Conservation (phyloP, 2,888 invertebrate species). For the Brenthis ino region DNA sequence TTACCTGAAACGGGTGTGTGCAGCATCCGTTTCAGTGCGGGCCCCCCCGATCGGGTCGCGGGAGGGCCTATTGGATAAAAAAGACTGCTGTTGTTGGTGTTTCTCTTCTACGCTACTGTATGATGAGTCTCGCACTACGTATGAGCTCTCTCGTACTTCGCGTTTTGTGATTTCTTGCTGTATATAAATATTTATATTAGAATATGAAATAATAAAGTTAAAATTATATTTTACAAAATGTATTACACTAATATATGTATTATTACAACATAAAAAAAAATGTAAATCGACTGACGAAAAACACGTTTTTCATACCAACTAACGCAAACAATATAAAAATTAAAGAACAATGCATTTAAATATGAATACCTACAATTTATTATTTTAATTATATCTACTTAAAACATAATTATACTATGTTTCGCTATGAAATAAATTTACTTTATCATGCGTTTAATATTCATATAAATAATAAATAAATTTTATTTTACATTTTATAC, state of each 20-base stretch:
- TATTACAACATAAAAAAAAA: neutral
- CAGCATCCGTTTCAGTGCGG: conserved; percentile 81
- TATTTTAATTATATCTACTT: no score
- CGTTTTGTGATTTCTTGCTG: conserved; percentile 72
- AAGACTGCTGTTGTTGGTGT: conserved; percentile 72
- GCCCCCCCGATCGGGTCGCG: conserved; percentile 82
- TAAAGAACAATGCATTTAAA: no score
- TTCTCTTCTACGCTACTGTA: conserved; percentile 77
- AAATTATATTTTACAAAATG: neutral
- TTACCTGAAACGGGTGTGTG: conserved; percentile 78
- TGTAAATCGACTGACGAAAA: neutral
- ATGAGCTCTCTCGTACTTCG: conserved; percentile 73
- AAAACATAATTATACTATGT: no score
- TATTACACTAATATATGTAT: no score
- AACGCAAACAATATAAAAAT: no score
- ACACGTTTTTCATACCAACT: no score
- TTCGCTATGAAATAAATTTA: no score
- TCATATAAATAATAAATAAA: no score
- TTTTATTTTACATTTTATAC: neutral
- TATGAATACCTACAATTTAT: no score
- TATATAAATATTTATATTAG: conserved; percentile 29
- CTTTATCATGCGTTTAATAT: no score
- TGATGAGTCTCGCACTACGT: conserved; percentile 75
- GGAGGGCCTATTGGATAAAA: conserved; percentile 84
- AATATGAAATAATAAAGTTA: neutral